Evolutionary conservation across 2,888 invertebrate species (phyloP), one percentile per base, ranked within the genome.

Genomic region (Melolontha melolontha): DNA sequence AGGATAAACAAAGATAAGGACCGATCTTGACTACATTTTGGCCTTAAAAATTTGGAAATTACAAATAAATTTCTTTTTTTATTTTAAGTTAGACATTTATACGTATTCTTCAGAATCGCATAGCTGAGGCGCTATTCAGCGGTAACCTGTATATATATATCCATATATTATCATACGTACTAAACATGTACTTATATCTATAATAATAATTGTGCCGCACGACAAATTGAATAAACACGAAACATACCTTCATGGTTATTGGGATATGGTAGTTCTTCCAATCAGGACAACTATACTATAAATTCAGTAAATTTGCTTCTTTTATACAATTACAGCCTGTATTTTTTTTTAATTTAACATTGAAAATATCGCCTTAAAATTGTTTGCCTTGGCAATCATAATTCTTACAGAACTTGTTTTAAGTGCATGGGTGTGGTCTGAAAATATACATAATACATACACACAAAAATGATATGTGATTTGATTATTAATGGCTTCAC

Each of bases 241-340:
- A 34, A 34, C 10, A 6, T 66, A 66, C 57, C 57, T 57, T 66
- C 54, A 55, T 66, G 51, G 47, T 66, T 66, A 14, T 44, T 55
- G 47, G 22, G 41, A 2, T 50, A 39, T 64, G 52, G 52, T 64
- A 54, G 64, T 34, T 66, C 40, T 54, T 66, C 52, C 55, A 42
- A 17, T 54, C 65, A 54, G 54, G 49, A 55, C 55, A 54, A 66
- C 51, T 64, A 64, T 64, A 34, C 41, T 41, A 17, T 11, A 52
- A 52, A 27, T 4, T 7, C 14, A 22, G 42, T 12, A n/a, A 59
- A 42, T 64, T 64, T 16, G 12, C 50, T 7, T 29, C 64, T 52
- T 64, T 64, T 64, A 64, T 64, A 64, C 29, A 47, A 47, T 47
- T 47, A 14, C 27, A 11, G 47, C 6, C 10, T 29, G 29, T 11